Evolutionary conservation across 2,113 vertebrate genomes (phyloP).

Genomic region (Empidonax traillii): DNA sequence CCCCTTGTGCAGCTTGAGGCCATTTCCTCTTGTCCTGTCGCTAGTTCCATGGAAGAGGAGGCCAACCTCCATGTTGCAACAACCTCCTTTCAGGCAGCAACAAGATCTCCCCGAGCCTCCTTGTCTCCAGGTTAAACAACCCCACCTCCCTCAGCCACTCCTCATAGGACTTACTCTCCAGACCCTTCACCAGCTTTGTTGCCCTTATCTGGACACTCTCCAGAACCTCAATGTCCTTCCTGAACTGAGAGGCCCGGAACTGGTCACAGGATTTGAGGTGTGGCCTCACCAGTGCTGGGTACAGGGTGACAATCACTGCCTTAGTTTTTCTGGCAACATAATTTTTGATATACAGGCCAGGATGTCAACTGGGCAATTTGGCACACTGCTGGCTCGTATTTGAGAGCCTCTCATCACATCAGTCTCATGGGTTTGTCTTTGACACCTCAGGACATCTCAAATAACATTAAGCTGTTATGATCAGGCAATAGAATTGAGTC

Average conservation of each 20-base stretch:
- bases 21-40: accelerated
- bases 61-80: too few relatives aligned
- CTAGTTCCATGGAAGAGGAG: background rate
- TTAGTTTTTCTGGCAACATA: background rate
- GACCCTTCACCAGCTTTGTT: background rate
- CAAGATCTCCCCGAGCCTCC: background rate
- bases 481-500: background rate
- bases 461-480: background rate
- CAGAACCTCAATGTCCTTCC: background rate
- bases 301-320: too few relatives aligned
- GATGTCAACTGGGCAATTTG: background rate
- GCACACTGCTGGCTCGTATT: background rate
- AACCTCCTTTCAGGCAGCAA: background rate
- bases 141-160: background rate
- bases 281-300: background rate
- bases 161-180: background rate
- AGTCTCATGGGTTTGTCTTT: background rate
- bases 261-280: accelerated
- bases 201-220: accelerated
- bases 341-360: background rate
- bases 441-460: background rate
- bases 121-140: background rate
- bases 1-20: background rate
- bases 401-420: background rate
- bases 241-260: background rate